These are phyloP conservation scores for Spinus olivaceus DNA, from an alignment of 2,797 vertebrate genomes.

Conservation along the genomic window DNA sequence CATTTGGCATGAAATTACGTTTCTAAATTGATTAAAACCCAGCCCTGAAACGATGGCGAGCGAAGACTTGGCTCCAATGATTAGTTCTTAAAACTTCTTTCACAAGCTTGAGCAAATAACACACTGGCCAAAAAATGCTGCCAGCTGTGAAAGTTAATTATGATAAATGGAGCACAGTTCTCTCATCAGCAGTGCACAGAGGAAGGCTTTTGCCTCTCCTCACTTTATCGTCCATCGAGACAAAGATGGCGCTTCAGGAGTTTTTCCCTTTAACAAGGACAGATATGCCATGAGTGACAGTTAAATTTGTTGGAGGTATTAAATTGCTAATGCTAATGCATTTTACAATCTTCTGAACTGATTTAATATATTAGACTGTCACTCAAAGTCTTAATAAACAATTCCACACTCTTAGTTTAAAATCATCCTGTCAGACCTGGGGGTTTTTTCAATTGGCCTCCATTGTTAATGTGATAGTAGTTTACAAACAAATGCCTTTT, in stretches of 20 bases:
- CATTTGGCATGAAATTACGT: slow-evolving; percentile 60
- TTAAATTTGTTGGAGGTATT: slow-evolving; percentile 81
- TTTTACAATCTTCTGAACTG: slow-evolving; percentile 80
- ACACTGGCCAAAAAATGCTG: slow-evolving; percentile 52
- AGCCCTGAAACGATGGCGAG: slow-evolving; percentile 36
- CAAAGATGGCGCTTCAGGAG: slow-evolving; percentile 43
- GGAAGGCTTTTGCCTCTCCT: slow-evolving; percentile 60
- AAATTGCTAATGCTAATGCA: slow-evolving; percentile 79
- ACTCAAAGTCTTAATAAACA: slow-evolving; percentile 82
- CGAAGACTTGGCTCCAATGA: slow-evolving; percentile 41
- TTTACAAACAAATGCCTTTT: slow-evolving; percentile 73
- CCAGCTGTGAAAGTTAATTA: slow-evolving; percentile 67
- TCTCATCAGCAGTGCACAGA: neutral
- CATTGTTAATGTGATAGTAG: slow-evolving; percentile 62
- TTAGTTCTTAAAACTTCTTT: slow-evolving; percentile 58
- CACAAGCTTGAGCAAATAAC: slow-evolving; percentile 33
- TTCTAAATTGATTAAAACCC: slow-evolving; percentile 65
- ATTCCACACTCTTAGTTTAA: slow-evolving; percentile 66
- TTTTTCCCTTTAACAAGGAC: slow-evolving; percentile 65
- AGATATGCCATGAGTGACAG: slow-evolving; percentile 78
- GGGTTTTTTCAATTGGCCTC: slow-evolving; percentile 66
- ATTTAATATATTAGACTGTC: slow-evolving; percentile 82
- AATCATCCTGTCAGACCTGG: slow-evolving; percentile 71
- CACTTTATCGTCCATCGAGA: slow-evolving; percentile 59
- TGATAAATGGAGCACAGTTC: slow-evolving; percentile 59